Base-by-base conservation (phyloP, 2,888 invertebrate species). In the Caenorhabditis afra region DNA sequence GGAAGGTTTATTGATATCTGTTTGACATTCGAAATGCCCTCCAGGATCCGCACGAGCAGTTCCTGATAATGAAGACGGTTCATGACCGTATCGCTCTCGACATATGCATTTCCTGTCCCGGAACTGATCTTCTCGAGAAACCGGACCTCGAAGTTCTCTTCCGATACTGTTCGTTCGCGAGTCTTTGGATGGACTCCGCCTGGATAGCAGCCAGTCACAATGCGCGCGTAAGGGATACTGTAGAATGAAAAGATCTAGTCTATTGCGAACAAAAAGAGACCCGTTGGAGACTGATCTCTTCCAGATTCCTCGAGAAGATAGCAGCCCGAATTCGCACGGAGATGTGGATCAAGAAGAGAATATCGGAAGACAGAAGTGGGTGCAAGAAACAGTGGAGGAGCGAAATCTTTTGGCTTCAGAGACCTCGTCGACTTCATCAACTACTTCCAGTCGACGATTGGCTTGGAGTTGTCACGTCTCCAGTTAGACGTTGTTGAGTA, bases 401-500 rank as follows among this genome's bases (percentile, higher is more conserved):
- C 29, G 29, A 29, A 29, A 52, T n/a, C 16, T 58, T 29, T 23
- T 11, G 23, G 23, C 12, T 52, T 22, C 20, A 22, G 22, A 10
- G 39, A 12, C 45, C 61, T 71, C 8, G 29, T 47, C 22, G 10
- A 4, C 37, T 55, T 55, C 39, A 39, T 55, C 14, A 29, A 39
- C 18, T 37, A 39, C 29, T 55, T 55, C 55, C 37, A 39, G 18
- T 18, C 16, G 18, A 37, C 39, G 10, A 18, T 55, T 1, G 35
- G 37, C 20, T n/a, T 37, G 3, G 55, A 55, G 29, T 37, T 55
- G 14, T 18, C 39, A 10, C 29, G 55, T 14, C 5, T 55, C 18
- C 52, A 57, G 16, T 16, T 81, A 44, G 79, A 81, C 20, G 37
- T 65, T 41, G 67, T 79, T n/a, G 81, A 81, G 41, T 75, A 79